Conservation (phyloP, 2,113 vertebrate species). For the Orcinus orca region DNA sequence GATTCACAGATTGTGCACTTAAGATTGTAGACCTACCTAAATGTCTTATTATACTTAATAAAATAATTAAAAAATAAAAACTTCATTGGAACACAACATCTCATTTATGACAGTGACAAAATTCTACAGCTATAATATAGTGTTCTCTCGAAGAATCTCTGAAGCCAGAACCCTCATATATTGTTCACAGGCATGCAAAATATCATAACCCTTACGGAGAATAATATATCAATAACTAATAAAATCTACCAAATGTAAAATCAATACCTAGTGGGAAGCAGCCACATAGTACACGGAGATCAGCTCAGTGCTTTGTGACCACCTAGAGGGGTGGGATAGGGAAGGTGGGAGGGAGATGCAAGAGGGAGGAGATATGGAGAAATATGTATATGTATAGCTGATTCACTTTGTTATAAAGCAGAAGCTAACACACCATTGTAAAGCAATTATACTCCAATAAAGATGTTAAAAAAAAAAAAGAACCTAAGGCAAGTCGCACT, state of each 20-base stretch:
- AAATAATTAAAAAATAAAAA: background rate
- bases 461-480: no score
- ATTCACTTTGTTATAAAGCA: no score
- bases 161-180: background rate
- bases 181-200: background rate
- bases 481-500: no score
- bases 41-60: background rate
- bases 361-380: no score
- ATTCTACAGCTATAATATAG: background rate
- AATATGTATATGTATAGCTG: no score
- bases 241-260: background rate
- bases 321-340: no score
- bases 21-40: background rate
- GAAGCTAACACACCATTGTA: no score
- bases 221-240: background rate
- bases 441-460: no score
- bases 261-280: accelerated
- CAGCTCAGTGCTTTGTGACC: no score
- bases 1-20: background rate
- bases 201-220: background rate
- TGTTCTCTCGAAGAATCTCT: background rate
- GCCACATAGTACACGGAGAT: no score
- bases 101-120: background rate
- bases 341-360: no score
- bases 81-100: background rate